A percentile compares a stretch with the other conserved stretches of the same genome.
These are phyloP conservation scores for Rugalucina vietnamica DNA, from an alignment of 2,888 invertebrate species.

Conservation along the genomic window DNA sequence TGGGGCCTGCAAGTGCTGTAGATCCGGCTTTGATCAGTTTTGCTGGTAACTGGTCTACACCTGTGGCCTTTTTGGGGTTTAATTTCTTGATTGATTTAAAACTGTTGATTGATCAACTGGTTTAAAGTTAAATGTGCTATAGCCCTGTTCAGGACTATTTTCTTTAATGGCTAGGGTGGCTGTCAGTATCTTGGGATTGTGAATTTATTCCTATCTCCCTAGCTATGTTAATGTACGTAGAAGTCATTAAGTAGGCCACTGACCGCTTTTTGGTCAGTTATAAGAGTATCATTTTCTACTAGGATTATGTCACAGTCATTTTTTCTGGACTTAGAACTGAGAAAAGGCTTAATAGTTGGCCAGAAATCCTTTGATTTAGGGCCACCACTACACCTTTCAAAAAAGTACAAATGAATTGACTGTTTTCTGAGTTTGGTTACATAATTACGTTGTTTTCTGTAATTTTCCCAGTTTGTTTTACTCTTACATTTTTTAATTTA, in stretches of 20 bases:
- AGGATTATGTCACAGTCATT: slow-evolving; percentile 1
- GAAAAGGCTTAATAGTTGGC: slow-evolving; percentile 31
- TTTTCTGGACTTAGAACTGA: neutral
- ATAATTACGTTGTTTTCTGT: slow-evolving; percentile 5
- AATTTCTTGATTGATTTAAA: slow-evolving; percentile 5
- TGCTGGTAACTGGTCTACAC: slow-evolving; percentile 1
- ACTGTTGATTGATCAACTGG: neutral
- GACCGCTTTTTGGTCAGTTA: neutral
- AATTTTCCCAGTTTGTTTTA: slow-evolving; percentile 7
- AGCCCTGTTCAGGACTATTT: neutral
- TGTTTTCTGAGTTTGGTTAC: slow-evolving; percentile 1
- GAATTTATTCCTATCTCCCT: slow-evolving; percentile 21
- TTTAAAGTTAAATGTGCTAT: neutral
- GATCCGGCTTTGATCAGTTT: slow-evolving; percentile 17
- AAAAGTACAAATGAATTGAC: slow-evolving; percentile 17
- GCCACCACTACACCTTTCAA: slow-evolving; percentile 18
- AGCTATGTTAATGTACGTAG: slow-evolving; percentile 29
- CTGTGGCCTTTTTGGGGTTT: slow-evolving; percentile 21
- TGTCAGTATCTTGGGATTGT: neutral
- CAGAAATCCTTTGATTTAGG: slow-evolving; percentile 23
- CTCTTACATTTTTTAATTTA: slow-evolving; percentile 17
- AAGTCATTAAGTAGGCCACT: slow-evolving; percentile 20
- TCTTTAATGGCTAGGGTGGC: slow-evolving; percentile 2
- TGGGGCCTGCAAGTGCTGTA: neutral
- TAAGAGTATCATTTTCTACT: slow-evolving; percentile 10